Base-by-base conservation (phyloP, 2,797 vertebrate species). In the Mormyrus proboscirostris region DNA sequence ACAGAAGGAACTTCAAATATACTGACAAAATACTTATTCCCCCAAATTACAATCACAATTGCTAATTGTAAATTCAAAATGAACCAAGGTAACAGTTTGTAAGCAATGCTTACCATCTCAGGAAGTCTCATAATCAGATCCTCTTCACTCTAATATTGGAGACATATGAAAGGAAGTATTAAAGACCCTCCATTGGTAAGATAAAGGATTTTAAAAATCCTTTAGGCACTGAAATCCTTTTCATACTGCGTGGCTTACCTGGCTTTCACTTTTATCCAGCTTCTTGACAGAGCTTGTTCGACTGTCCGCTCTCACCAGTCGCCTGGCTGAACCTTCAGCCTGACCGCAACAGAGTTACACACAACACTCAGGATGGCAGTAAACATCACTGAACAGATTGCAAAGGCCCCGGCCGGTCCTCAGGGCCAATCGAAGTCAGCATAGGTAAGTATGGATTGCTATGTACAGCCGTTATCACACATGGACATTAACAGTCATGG, bases 231-330 rank as follows among this genome's bases (percentile, higher is more conserved):
- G 14, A 50, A 49, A 86, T 29, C 9, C 44, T 53, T 59, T 38
- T 44, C 53, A 69, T 14, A 19, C 51, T 33, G 1, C 6, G 29
- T 44, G 10, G 2, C 9, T 9, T 90, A 96, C 96, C 95, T 95
- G 96, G 33, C 94, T 95, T 89, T 93, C 95, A 10, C 87, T 92
- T 86, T 90, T 92, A 29, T 90, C 89, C 89, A 88, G 90, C 91
- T 44, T 95, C 92, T 94, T 95, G 90, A 95, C 83, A 41, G 92
- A 94, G 2, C 95, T 95, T 7, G 92, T 90, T 92, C 95, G 94
- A 93, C 95, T 96, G 91, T 96, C 95, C 73, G 95, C 94, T 41
- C 95, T 93, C 7, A 92, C 90, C 90, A 95, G 92, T 50, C 95
- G 95, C 90, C 95, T 94, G 92, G 94, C 91, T 2, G 96, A 92